Percentiles rank a stretch among this genome's conserved stretches.
phyloP scores from a whole-genome alignment of 2,113 vertebrate genomes.

The Callochromis pleurospilus region DNA sequence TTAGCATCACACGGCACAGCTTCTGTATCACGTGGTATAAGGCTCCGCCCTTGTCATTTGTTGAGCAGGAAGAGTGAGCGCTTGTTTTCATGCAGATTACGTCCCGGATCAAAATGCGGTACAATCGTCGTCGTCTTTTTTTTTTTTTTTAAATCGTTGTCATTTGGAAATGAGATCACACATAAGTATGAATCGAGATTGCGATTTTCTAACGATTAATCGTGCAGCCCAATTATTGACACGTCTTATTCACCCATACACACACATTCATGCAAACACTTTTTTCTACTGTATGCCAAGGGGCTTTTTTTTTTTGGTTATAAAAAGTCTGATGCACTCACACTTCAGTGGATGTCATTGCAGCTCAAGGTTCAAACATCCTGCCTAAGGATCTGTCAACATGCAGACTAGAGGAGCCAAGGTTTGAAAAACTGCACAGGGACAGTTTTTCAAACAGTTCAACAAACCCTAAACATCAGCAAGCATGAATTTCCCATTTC shows the following conservation, averaged over 20 bases:
- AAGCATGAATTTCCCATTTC: background rate
- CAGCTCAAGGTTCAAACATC: background rate
- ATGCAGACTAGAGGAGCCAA: background rate
- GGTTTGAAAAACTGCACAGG: background rate
- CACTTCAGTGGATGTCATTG: background rate
- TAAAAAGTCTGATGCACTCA: background rate
- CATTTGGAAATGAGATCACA: too few relatives aligned
- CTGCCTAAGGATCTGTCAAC: background rate
- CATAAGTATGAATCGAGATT: too few relatives aligned
- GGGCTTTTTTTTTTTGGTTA: background rate
- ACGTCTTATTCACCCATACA: background rate
- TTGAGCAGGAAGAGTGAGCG: too few relatives aligned
- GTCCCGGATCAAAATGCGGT: too few relatives aligned
- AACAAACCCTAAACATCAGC: background rate
- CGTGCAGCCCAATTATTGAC: background rate
- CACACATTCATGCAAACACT: background rate
- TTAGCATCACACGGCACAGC: too few relatives aligned
- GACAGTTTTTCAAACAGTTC: background rate
- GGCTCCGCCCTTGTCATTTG: too few relatives aligned
- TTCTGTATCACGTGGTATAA: too few relatives aligned
- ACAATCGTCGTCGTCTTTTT: too few relatives aligned
- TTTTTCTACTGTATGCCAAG: background rate
- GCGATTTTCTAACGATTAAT: too few relatives aligned
- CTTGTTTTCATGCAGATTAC: too few relatives aligned
- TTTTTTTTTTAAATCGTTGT: too few relatives aligned